Evolutionary conservation across 2,113 vertebrate species (phyloP).

Genomic region (Carassius auratus): DNA sequence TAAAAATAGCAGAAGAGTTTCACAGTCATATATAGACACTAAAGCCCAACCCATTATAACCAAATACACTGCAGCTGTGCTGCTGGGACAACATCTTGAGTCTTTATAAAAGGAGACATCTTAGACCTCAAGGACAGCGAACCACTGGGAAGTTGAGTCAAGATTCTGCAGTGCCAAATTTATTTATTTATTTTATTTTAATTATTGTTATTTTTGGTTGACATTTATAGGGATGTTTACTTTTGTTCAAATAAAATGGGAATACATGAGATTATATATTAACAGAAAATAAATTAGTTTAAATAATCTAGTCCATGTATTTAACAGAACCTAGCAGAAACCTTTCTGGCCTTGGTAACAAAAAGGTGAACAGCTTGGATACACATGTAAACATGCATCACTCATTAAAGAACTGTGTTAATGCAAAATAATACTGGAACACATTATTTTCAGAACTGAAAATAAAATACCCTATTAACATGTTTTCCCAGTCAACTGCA

Average conservation of each 20-base stretch:
- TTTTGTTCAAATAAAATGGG: not conserved
- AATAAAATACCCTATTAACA: not conserved
- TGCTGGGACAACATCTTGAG: constrained; percentile 55
- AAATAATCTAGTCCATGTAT: not conserved
- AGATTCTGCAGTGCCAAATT: not conserved
- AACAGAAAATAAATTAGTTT: not conserved
- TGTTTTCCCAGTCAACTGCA: constrained; percentile 58
- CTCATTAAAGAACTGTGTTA: not conserved
- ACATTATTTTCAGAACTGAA: not conserved
- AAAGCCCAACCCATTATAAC: constrained; percentile 59
- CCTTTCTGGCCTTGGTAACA: not conserved
- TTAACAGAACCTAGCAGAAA: constrained; percentile 26
- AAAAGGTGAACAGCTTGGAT: not conserved
- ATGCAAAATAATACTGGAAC: not conserved
- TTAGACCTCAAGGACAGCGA: constrained; percentile 55
- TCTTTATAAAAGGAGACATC: constrained; percentile 66
- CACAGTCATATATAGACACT: constrained; percentile 50
- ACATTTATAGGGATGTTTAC: not conserved
- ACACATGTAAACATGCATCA: not conserved
- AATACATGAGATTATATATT: not conserved
- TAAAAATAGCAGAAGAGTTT: constrained; percentile 53
- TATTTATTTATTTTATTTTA: not conserved
- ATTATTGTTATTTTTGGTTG: not conserved
- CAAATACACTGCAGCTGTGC: constrained; percentile 60
- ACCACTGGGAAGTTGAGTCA: constrained; percentile 63